These are phyloP conservation scores for Lithophane socia DNA, from an alignment of 2,888 invertebrate species.

Conservation along the genomic window DNA sequence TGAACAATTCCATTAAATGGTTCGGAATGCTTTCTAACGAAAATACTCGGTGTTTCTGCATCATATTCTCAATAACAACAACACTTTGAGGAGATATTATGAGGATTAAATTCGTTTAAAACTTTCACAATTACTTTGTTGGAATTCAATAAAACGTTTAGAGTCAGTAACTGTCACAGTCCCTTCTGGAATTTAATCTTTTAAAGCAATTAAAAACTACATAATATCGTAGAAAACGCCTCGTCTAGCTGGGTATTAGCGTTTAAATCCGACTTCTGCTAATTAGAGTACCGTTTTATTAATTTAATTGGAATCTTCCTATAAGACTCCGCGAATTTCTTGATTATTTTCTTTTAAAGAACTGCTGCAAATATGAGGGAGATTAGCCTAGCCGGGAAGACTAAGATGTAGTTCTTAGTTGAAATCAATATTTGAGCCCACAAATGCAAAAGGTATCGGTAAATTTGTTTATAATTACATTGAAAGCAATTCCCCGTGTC, in stretches of 20 bases:
- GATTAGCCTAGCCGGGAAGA: not conserved
- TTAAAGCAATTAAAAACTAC: constrained; percentile 26
- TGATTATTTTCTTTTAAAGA: constrained; percentile 14
- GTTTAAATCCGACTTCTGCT: constrained; percentile 32
- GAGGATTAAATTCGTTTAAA: constrained; percentile 28
- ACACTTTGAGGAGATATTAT: not conserved
- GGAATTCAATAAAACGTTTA: constrained; percentile 39
- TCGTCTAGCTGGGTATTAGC: constrained; percentile 34
- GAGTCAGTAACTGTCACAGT: constrained; percentile 1
- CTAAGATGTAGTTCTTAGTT: not conserved
- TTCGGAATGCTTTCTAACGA: constrained; percentile 7
- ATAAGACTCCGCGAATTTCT: constrained; percentile 1
- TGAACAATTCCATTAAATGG: constrained; percentile 13
- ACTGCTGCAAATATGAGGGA: constrained; percentile 4
- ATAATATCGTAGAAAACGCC: constrained; percentile 36
- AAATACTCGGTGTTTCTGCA: constrained; percentile 26
- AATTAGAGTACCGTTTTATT: constrained; percentile 54
- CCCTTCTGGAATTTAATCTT: constrained; percentile 38
- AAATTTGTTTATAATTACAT: not conserved
- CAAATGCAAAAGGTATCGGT: not conserved
- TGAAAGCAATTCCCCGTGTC: not conserved
- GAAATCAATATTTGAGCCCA: constrained; percentile 12
- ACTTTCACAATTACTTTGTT: constrained; percentile 35
- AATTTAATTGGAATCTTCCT: constrained; percentile 29
- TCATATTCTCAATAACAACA: constrained; percentile 29